Conservation (phyloP, 2,113 vertebrate species). For the Polypterus bichir region DNA sequence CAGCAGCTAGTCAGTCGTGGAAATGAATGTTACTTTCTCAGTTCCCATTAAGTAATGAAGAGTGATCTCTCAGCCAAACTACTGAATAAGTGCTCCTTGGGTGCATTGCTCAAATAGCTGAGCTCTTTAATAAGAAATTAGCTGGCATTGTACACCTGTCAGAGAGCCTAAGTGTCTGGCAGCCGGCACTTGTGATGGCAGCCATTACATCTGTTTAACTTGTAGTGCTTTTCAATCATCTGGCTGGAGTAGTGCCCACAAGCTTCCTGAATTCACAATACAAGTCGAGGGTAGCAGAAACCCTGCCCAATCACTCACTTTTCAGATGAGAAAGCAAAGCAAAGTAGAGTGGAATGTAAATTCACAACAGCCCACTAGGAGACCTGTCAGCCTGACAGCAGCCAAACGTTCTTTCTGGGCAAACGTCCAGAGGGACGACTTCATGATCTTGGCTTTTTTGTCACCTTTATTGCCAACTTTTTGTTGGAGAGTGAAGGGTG, state of each 20-base stretch:
- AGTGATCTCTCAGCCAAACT: constrained; percentile 26
- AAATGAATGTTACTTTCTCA: neutral
- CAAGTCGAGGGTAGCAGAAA: constrained; percentile 45
- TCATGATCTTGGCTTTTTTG: neutral
- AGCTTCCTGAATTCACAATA: constrained; percentile 44
- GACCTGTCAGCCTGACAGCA: constrained; percentile 6
- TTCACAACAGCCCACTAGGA: constrained; percentile 15
- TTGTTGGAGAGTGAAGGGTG: too few species aligned
- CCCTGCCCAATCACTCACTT: constrained; percentile 42
- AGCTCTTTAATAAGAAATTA: constrained; percentile 65
- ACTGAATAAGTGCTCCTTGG: constrained; percentile 47
- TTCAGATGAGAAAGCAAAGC: constrained; percentile 35
- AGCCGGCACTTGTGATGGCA: constrained; percentile 49
- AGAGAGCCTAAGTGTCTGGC: constrained; percentile 58
- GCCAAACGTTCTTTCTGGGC: neutral
- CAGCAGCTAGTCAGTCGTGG: too few species aligned
- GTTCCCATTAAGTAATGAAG: constrained; percentile 33
- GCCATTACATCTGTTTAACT: constrained; percentile 57
- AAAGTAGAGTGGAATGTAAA: constrained; percentile 21
- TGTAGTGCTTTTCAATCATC: constrained; percentile 60
- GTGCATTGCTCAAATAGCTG: constrained; percentile 71
- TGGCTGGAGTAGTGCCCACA: constrained; percentile 29
- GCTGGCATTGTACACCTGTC: constrained; percentile 73
- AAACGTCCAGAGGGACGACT: neutral
- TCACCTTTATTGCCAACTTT: too few species aligned